Evolutionary conservation across 2,797 vertebrate species (phyloP).

Genomic region (Chelon labrosus): DNA sequence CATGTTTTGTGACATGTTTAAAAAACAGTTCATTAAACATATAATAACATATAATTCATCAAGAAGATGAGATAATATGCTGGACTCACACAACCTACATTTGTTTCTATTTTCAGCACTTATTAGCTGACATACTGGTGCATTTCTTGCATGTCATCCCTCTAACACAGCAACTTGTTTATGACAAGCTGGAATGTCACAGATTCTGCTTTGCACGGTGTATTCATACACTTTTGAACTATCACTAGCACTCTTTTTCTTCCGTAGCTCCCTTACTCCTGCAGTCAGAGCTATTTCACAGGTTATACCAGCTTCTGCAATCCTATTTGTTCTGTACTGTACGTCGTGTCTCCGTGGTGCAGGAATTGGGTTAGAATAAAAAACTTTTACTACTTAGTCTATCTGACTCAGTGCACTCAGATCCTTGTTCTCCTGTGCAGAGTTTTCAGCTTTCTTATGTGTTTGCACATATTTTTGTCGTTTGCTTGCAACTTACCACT

Average conservation of each 20-base stretch:
- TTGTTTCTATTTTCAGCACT: not conserved
- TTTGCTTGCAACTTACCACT: slow-evolving; percentile 8
- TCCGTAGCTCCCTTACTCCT: not conserved
- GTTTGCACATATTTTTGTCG: slow-evolving; percentile 3
- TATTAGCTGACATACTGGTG: not conserved
- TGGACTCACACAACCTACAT: not conserved
- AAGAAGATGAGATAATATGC: not conserved
- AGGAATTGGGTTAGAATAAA: too few species aligned
- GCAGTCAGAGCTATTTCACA: not conserved
- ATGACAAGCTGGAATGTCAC: not conserved
- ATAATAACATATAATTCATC: not conserved
- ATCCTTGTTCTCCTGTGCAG: too few species aligned
- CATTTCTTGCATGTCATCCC: not conserved
- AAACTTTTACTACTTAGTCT: too few species aligned
- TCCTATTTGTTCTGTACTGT: not conserved
- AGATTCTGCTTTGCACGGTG: not conserved
- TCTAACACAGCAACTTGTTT: slow-evolving; percentile 9
- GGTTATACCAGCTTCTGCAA: not conserved
- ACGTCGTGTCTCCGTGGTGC: too few species aligned
- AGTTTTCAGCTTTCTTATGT: too few species aligned
- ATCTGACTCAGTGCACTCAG: too few species aligned
- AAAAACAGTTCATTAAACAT: not conserved
- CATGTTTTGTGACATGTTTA: not conserved
- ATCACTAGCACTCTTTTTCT: not conserved
- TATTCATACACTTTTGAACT: not conserved